Conservation (phyloP, 2,797 vertebrate species). For the Eidolon dupreanum region DNA sequence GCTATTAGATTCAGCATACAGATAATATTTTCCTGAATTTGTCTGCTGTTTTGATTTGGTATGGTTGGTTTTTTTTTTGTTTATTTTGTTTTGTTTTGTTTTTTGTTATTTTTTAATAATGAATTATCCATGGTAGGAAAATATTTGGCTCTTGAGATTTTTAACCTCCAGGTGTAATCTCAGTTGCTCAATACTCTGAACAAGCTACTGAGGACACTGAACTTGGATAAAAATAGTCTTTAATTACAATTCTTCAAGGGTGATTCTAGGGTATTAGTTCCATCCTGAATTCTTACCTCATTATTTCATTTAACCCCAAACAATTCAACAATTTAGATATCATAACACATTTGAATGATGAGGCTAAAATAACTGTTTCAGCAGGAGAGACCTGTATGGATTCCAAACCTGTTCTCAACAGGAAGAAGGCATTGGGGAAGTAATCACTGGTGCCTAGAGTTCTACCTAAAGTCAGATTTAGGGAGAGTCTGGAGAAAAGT, state of each 20-base stretch:
- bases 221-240: constrained; percentile 38
- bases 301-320: not conserved
- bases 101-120: not conserved
- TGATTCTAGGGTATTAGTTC: not conserved
- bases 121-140: not conserved
- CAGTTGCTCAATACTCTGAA: constrained; percentile 5
- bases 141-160: constrained; percentile 2
- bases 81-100: not conserved
- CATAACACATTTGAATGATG: not conserved
- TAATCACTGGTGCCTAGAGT: too few relatives aligned
- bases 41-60: not conserved
- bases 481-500: not conserved
- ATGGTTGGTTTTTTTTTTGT: not conserved
- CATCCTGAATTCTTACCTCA: constrained; percentile 16
- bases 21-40: not conserved
- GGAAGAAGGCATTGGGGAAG: not conserved
- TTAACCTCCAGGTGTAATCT: not conserved
- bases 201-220: not conserved
- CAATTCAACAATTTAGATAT: not conserved
- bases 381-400: not conserved
- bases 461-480: not conserved
- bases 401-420: not conserved
- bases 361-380: not conserved
- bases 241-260: constrained; percentile 7
- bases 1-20: not conserved